Evolutionary conservation across 1,140 invertebrate genomes (phyloP).

Genomic region (Phthorimaea operculella): DNA sequence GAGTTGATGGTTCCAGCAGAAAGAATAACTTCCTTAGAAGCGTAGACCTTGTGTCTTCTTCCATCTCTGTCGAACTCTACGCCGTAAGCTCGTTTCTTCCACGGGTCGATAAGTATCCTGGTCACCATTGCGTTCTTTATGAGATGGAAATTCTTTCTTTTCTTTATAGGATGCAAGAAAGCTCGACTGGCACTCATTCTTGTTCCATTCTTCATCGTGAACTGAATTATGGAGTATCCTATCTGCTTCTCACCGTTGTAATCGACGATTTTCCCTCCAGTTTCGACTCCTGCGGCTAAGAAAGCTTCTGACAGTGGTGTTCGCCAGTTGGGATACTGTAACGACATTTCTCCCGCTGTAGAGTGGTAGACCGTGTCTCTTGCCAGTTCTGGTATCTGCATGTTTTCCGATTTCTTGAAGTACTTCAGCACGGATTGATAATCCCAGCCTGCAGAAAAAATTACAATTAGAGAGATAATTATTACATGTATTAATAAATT

Average conservation of each 20-base stretch:
- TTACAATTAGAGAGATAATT: not conserved
- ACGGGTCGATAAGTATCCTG: constrained; percentile 75
- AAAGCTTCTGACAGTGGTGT: constrained; percentile 73
- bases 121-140: constrained; percentile 70
- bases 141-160: constrained; percentile 71
- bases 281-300: constrained; percentile 78
- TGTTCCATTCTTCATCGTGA: constrained; percentile 69
- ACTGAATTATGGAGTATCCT: constrained; percentile 66
- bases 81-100: constrained; percentile 69
- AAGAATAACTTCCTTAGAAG: constrained; percentile 76
- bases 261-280: constrained; percentile 72
- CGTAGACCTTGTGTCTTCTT: constrained; percentile 60
- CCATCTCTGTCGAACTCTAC: constrained; percentile 66
- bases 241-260: constrained; percentile 66
- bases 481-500: too few species aligned
- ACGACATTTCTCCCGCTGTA: constrained; percentile 66
- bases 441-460: constrained; percentile 35
- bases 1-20: constrained; percentile 78
- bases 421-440: constrained; percentile 81
- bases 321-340: constrained; percentile 72
- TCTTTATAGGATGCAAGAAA: constrained; percentile 72
- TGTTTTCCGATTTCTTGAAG: constrained; percentile 78
- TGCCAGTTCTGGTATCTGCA: constrained; percentile 32
- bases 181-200: constrained; percentile 73
- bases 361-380: constrained; percentile 53